These are phyloP conservation scores for Centruroides vittatus DNA, from an alignment of 1,140 invertebrate species.

Conservation along the genomic window DNA sequence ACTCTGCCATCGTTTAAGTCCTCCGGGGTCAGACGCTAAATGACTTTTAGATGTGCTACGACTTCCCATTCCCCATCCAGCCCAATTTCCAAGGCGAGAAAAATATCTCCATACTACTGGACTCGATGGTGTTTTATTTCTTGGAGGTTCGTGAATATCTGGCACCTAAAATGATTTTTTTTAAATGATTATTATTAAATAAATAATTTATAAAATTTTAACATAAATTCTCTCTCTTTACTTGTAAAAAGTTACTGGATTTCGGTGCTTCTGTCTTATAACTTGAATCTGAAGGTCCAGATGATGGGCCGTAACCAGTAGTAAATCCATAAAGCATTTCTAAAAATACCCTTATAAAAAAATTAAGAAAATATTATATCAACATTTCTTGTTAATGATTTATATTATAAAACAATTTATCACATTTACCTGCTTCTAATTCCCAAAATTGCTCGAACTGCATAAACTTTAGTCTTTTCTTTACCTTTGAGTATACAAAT, in stretches of 20 bases:
- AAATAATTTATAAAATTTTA: too few species aligned
- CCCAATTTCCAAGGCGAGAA: constrained; percentile 61
- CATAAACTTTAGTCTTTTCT: constrained; percentile 71
- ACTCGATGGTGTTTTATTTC: constrained; percentile 80
- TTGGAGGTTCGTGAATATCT: constrained; percentile 43
- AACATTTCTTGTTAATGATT: neutral
- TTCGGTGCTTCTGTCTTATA: constrained; percentile 49
- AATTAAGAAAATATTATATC: constrained; percentile 4
- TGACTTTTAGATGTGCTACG: constrained; percentile 37
- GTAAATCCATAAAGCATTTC: constrained; percentile 92
- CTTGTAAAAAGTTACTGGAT: constrained; percentile 57
- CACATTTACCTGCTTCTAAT: constrained; percentile 59
- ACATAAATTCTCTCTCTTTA: neutral
- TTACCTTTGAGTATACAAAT: constrained; percentile 8
- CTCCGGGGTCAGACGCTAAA: constrained; percentile 46
- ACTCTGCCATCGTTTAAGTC: constrained; percentile 20
- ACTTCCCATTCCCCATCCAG: constrained; percentile 54
- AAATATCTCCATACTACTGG: constrained; percentile 90
- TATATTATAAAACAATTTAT: neutral
- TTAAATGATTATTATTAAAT: neutral
- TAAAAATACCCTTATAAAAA: constrained; percentile 49
- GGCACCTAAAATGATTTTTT: constrained; percentile 45
- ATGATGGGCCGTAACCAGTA: constrained; percentile 76
- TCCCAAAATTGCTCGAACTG: constrained; percentile 76
- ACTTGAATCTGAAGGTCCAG: constrained; percentile 55